Percentiles rank a stretch among this genome's conserved stretches.
Conservation (phyloP, 2,113 vertebrate species). For the Morone saxatilis region DNA sequence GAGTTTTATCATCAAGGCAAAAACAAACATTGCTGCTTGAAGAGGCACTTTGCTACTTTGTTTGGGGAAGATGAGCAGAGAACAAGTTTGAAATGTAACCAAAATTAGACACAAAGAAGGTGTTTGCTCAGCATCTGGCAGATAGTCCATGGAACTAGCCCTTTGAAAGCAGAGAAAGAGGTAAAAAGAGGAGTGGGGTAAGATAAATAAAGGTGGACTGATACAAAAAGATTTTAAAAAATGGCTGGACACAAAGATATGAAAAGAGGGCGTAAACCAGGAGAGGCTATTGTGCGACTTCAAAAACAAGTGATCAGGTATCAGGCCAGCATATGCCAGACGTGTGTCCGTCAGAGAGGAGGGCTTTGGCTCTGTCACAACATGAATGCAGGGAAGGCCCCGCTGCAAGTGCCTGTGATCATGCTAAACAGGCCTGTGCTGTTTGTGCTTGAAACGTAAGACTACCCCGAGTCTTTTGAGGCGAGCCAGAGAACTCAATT, state of each 20-base stretch:
- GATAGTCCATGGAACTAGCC: not conserved
- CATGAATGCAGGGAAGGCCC: constrained; percentile 44
- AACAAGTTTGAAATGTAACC: constrained; percentile 13
- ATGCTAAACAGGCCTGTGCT: constrained; percentile 16
- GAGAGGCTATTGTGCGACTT: constrained; percentile 62
- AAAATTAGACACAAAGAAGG: not conserved
- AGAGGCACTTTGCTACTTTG: not conserved
- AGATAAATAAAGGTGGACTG: not conserved
- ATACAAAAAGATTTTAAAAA: constrained; percentile 26
- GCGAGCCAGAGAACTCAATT: constrained; percentile 41
- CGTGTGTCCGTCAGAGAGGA: constrained; percentile 70
- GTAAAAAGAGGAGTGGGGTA: constrained; percentile 15
- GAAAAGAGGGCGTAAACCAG: constrained; percentile 65
- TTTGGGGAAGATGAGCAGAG: constrained; percentile 3
- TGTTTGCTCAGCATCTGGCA: constrained; percentile 46
- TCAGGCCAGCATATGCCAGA: constrained; percentile 82
- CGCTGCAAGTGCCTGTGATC: constrained; percentile 38
- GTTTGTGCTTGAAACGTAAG: constrained; percentile 53
- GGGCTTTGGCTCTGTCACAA: constrained; percentile 46
- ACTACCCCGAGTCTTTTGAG: constrained; percentile 36
- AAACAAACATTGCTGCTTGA: not conserved
- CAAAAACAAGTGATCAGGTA: constrained; percentile 83
- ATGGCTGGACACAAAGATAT: constrained; percentile 13
- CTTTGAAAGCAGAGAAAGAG: constrained; percentile 7
- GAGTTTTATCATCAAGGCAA: constrained; percentile 13